Percentiles rank a stretch among this genome's conserved stretches.
Evolutionary conservation across 2,888 invertebrate genomes (phyloP).

Genomic region (Meganola albula): DNA sequence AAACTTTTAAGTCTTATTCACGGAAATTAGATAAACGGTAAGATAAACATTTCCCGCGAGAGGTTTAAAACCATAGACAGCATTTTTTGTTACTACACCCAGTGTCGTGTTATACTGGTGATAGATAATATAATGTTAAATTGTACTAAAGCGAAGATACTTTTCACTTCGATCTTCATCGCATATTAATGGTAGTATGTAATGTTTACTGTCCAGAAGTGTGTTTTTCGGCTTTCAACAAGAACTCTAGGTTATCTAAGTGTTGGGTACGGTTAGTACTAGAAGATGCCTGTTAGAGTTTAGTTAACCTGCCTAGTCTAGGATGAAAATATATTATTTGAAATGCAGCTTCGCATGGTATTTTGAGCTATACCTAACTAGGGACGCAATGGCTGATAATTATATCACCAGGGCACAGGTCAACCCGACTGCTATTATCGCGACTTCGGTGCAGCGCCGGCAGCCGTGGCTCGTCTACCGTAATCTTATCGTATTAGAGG

Average conservation of each 20-base stretch:
- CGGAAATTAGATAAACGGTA: conserved; percentile 62
- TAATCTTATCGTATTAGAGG: conserved; percentile 72
- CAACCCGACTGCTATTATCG: conserved; percentile 7
- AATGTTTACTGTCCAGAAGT: conserved; percentile 52
- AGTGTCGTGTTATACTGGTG: not conserved
- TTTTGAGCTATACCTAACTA: too few relatives aligned
- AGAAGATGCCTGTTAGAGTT: conserved; percentile 42
- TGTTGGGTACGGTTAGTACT: conserved; percentile 52
- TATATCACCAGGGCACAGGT: conserved; percentile 15
- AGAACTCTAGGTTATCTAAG: conserved; percentile 45
- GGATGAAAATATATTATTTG: too few relatives aligned
- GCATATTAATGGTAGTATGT: conserved; percentile 39
- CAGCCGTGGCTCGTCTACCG: conserved; percentile 41
- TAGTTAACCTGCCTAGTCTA: conserved; percentile 48
- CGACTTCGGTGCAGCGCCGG: conserved; percentile 18
- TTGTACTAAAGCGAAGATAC: conserved; percentile 12
- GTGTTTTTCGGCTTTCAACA: conserved; percentile 50
- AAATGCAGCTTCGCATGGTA: too few relatives aligned
- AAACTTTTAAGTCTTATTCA: conserved; percentile 53
- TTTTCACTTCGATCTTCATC: conserved; percentile 48
- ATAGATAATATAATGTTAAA: too few relatives aligned
- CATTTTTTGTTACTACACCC: not conserved
- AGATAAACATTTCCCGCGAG: conserved; percentile 49
- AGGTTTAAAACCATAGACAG: conserved; percentile 12
- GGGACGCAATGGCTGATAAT: conserved; percentile 22